Evolutionary conservation across 2,113 vertebrate species (phyloP).

Genomic region (Microtus oregoni): DNA sequence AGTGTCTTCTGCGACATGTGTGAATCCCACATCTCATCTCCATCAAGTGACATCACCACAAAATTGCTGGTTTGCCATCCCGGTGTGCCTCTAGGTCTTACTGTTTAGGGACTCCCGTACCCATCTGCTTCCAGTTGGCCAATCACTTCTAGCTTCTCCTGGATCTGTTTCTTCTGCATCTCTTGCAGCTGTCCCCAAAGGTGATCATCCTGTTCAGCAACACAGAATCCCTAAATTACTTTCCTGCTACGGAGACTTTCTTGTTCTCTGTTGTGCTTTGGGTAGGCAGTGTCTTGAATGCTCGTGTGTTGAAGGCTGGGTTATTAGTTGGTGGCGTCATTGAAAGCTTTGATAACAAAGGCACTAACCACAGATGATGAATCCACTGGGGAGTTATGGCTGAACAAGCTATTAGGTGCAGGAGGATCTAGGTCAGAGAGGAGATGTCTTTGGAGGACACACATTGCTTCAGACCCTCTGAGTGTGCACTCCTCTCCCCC

Average conservation of each 20-base stretch:
- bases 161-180: neutral
- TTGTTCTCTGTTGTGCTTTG: neutral
- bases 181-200: neutral
- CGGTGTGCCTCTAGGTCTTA: neutral
- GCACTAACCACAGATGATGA: neutral
- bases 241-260: too few relatives aligned
- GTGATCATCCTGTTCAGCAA: neutral
- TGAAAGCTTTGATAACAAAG: neutral
- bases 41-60: too few relatives aligned
- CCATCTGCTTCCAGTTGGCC: neutral
- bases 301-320: neutral
- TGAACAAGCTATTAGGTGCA: neutral
- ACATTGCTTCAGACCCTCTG: too few relatives aligned
- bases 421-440: neutral
- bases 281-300: too few relatives aligned
- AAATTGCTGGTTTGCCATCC: neutral
- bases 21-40: fast-evolving
- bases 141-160: neutral
- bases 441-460: neutral
- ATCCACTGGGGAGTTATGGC: neutral
- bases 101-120: neutral
- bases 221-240: neutral
- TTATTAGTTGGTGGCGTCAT: neutral
- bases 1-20: fast-evolving
- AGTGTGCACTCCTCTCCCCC: neutral